These are phyloP conservation scores for Drosophila teissieri DNA, from an alignment of 1,140 invertebrate species.

Conservation along the genomic window DNA sequence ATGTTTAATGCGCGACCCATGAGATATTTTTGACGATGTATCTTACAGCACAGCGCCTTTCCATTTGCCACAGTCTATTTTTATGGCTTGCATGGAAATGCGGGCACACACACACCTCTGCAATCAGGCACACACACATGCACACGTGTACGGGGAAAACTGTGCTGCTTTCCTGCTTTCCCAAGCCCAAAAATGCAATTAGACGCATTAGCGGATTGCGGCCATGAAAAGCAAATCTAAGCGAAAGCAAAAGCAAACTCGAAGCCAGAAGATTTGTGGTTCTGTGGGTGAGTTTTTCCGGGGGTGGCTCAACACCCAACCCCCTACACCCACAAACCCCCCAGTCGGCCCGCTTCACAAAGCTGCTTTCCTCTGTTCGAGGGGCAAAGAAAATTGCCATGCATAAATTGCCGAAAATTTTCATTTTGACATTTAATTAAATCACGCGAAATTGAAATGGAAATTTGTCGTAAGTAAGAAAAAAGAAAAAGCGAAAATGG, in stretches of 20 bases:
- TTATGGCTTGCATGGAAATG: slow-evolving; percentile 29
- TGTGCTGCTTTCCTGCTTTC: slow-evolving; percentile 14
- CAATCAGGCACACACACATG: slow-evolving; percentile 6
- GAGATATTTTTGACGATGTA: background rate
- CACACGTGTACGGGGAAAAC: background rate
- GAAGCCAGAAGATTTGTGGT: slow-evolving; percentile 21
- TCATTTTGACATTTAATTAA: slow-evolving; percentile 79
- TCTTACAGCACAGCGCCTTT: slow-evolving; percentile 1
- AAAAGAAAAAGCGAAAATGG: slow-evolving; percentile 4
- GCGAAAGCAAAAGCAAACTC: slow-evolving; percentile 27
- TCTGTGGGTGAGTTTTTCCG: background rate
- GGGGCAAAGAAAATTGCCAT: slow-evolving; percentile 24
- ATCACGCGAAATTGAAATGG: slow-evolving; percentile 69
- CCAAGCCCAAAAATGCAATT: slow-evolving; percentile 68
- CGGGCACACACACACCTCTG: slow-evolving; percentile 20
- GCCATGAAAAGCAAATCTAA: slow-evolving; percentile 40
- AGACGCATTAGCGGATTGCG: slow-evolving; percentile 66
- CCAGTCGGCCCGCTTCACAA: too few relatives aligned
- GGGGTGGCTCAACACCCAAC: background rate
- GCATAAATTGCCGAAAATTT: slow-evolving; percentile 66
- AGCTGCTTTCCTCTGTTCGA: background rate
- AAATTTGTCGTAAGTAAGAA: slow-evolving; percentile 6
- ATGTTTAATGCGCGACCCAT: slow-evolving; percentile 22
- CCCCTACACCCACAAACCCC: too few relatives aligned
- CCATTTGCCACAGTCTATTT: slow-evolving; percentile 27